Evolutionary conservation across 2,113 vertebrate species (phyloP), one percentile per base, ranked within the genome.

Genomic region (Larimichthys polyactis): DNA sequence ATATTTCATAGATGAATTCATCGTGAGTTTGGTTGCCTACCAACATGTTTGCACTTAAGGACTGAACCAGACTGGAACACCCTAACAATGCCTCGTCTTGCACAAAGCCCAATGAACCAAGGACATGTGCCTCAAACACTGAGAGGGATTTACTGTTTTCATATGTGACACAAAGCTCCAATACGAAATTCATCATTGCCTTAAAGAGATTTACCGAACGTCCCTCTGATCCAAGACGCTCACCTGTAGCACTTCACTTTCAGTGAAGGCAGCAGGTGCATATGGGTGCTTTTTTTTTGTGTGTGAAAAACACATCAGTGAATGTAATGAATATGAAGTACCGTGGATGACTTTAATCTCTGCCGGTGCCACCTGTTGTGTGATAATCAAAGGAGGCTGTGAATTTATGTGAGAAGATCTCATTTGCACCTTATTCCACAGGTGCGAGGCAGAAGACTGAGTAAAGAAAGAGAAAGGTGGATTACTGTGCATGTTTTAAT

Each of bases 221-320:
- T 44, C 17, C 15, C 16, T 46, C 63, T 48, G 65, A 40, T 20
- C 14, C 43, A 48, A 14, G 32, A 46, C 14, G 44, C 44, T 40
- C 36, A 40, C 36, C 36, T 40, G 36, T 40, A 40, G 36, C 36
- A 8, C 36, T 40, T 40, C 36, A 40, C 36, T 40, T 40, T 40
- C 36, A 40, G 7, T 40, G 32, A 36, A 36, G 32, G 32, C 32
- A 36, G 32, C 32, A 36, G 32, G 32, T 36, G 32, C 32, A 36
- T 36, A 8, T 1, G 32, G 32, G 32, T 8, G 32, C 32, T 8
- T 36, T 46, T n/a, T n/a, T n/a, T n/a, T n/a, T n/a, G n/a, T n/a
- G n/a, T n/a, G n/a, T n/a, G n/a, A n/a, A 27, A 24, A 72, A 48
- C 24, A 72, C 27, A 40, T 52, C 54, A 15, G 36, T 63, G 65